phyloP scores from a whole-genome alignment of 2,797 vertebrate species.

The Mus spretus region DNA sequence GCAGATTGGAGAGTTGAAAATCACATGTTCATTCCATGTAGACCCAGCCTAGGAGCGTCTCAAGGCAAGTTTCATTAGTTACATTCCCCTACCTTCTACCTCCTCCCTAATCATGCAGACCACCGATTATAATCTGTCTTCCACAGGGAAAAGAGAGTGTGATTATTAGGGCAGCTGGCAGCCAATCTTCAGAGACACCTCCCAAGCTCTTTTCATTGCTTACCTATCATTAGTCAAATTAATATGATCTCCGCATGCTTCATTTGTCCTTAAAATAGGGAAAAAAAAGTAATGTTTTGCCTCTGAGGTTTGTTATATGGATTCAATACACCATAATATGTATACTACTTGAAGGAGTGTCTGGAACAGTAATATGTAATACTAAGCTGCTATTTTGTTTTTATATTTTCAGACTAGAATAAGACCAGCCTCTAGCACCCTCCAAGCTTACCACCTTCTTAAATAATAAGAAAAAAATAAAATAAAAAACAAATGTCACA shows the following conservation, averaged over 20 bases:
- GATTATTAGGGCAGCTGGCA: not conserved
- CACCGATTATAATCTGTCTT: not conserved
- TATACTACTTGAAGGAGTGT: not conserved
- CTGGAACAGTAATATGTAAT: not conserved
- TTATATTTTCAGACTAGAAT: conserved; percentile 13
- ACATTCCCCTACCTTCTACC: no score
- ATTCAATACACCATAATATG: not conserved
- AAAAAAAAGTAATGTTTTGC: not conserved
- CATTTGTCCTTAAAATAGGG: not conserved
- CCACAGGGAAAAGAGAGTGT: not conserved
- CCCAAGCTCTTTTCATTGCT: not conserved
- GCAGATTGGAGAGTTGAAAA: not conserved
- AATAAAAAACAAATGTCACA: no score
- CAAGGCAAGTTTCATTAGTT: not conserved
- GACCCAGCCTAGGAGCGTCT: not conserved
- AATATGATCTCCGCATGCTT: not conserved
- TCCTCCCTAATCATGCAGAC: not conserved
- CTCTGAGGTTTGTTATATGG: not conserved
- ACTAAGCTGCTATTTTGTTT: conserved; percentile 5
- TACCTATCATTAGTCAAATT: not conserved
- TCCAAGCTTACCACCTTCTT: not conserved
- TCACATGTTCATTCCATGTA: not conserved
- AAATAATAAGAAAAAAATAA: no score
- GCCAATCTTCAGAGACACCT: not conserved
- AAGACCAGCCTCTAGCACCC: rapidly evolving